A percentile compares a stretch with the other conserved stretches of the same genome.
These are phyloP conservation scores for Hassar affinis DNA, from an alignment of 2,113 vertebrate genomes.

Conservation along the genomic window DNA sequence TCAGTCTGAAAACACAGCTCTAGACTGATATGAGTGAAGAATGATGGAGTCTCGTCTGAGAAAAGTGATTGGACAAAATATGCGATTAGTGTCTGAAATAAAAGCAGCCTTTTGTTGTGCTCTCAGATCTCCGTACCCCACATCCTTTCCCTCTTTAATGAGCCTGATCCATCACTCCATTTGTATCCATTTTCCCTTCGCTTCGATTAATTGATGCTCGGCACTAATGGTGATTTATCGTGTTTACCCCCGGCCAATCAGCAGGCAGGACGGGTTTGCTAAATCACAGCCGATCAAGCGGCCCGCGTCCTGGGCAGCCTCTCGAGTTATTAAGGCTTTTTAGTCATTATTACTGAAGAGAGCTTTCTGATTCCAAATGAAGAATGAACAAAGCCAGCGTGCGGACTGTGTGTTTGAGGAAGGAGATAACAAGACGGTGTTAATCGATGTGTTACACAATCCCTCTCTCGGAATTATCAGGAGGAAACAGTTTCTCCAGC, in stretches of 20 bases:
- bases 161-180: conserved; percentile 64
- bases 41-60: not conserved
- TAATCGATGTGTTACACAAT: conserved; percentile 15
- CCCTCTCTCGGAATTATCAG: not conserved
- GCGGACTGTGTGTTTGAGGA: not conserved
- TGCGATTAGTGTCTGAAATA: not conserved
- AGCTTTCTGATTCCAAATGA: conserved; percentile 25
- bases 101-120: not conserved
- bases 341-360: conserved; percentile 26
- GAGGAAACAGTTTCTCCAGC: conserved; percentile 10
- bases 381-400: not conserved
- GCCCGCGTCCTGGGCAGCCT: conserved; percentile 7
- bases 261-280: conserved; percentile 54
- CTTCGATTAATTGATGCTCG: conserved; percentile 46
- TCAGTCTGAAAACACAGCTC: not conserved
- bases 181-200: conserved; percentile 53
- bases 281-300: conserved; percentile 47
- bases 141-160: conserved; percentile 55
- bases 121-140: not conserved
- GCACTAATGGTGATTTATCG: conserved; percentile 68
- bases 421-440: not conserved
- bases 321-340: conserved; percentile 24
- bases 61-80: conserved; percentile 1
- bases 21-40: conserved; percentile 2
- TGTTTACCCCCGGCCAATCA: conserved; percentile 63